phyloP scores from a whole-genome alignment of 2,113 vertebrate species.

The Thunnus thynnus region DNA sequence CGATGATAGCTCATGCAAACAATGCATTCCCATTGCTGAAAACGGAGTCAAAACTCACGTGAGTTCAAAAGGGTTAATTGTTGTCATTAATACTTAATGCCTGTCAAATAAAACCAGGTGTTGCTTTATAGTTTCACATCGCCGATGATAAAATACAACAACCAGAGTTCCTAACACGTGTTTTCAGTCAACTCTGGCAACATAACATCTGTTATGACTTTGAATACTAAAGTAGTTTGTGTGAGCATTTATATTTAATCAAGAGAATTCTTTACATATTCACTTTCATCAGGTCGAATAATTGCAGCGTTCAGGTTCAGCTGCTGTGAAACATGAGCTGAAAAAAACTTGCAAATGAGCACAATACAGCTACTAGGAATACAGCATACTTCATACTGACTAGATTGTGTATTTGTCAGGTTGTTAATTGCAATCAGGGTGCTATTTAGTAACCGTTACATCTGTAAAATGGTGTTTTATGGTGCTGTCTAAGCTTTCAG shows the following conservation, averaged over 20 bases:
- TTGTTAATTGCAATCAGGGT: conserved; percentile 7
- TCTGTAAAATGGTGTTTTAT: conserved; percentile 32
- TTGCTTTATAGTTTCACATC: neutral
- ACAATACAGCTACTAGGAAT: neutral
- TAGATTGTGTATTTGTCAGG: neutral
- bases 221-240: conserved; percentile 8
- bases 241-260: neutral
- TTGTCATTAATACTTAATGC: neutral
- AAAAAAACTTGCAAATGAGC: neutral
- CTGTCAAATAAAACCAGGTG: conserved; percentile 9
- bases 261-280: neutral
- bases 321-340: neutral
- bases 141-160: neutral
- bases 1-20: neutral
- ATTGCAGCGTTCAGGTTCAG: conserved; percentile 1
- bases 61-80: conserved; percentile 22
- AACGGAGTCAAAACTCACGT: conserved; percentile 10
- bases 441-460: conserved; percentile 30
- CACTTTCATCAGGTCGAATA: neutral
- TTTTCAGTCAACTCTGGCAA: neutral
- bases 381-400: neutral
- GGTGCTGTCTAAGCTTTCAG: conserved; percentile 8
- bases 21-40: neutral
- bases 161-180: neutral
- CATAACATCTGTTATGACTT: conserved; percentile 7